A percentile compares a stretch with the other conserved stretches of the same genome.
Evolutionary conservation across 1,140 invertebrate species (phyloP).

Genomic region (Bombus haemorrhoidalis): DNA sequence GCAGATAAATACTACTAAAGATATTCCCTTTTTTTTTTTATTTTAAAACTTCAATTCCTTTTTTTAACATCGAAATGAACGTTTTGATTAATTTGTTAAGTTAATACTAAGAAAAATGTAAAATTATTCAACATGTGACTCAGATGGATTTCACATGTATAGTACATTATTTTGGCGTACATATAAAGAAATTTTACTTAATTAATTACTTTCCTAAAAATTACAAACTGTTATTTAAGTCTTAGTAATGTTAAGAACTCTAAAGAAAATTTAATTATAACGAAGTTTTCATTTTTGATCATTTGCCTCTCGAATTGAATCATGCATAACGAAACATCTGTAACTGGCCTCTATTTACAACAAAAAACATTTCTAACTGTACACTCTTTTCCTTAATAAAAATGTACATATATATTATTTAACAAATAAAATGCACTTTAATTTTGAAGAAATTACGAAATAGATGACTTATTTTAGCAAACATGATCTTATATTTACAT

Average conservation of each 20-base stretch:
- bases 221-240: neutral
- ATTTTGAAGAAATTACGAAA: neutral
- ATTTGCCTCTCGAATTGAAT: neutral
- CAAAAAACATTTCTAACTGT: neutral
- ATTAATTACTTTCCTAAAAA: constrained; percentile 9
- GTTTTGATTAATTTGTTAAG: neutral
- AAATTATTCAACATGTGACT: neutral
- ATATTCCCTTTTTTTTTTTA: constrained; percentile 3
- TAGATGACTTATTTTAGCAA: neutral
- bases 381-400: neutral
- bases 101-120: constrained; percentile 1
- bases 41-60: neutral
- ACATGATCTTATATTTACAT: constrained; percentile 11
- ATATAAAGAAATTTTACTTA: neutral
- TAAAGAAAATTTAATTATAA: neutral
- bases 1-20: neutral
- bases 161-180: neutral
- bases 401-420: neutral
- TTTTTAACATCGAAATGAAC: neutral
- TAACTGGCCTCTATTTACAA: constrained; percentile 36
- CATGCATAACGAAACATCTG: neutral
- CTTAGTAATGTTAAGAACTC: neutral
- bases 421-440: neutral
- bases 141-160: neutral
- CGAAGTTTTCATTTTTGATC: neutral